Percentiles rank a stretch among this genome's conserved stretches.
Evolutionary conservation across 2,797 vertebrate genomes (phyloP).

Genomic region (Bryconaethiops microstoma): DNA sequence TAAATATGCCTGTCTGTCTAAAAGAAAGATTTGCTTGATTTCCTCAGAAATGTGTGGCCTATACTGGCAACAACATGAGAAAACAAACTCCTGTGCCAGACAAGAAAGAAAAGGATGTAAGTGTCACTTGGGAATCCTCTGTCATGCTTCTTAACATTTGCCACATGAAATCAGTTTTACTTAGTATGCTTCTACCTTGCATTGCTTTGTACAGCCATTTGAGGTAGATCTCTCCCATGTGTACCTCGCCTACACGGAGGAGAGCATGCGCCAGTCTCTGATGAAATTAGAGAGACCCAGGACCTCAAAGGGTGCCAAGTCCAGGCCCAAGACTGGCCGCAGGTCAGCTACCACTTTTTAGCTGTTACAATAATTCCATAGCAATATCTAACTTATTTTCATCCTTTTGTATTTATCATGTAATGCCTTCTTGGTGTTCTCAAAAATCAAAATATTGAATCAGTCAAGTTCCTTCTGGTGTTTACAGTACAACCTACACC

Average conservation of each 20-base stretch:
- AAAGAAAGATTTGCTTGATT: neutral
- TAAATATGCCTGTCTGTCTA: neutral
- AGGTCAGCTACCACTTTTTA: slow-evolving; percentile 75
- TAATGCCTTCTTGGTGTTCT: no score
- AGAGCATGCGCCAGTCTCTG: slow-evolving; percentile 94
- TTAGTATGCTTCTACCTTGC: neutral
- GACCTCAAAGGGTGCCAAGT: slow-evolving; percentile 90
- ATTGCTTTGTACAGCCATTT: slow-evolving; percentile 82
- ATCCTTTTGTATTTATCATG: no score
- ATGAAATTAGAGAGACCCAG: slow-evolving; percentile 95
- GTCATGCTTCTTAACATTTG: neutral
- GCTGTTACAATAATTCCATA: no score
- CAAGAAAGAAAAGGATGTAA: slow-evolving; percentile 99
- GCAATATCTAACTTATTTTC: no score
- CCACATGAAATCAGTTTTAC: neutral
- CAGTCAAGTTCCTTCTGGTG: no score
- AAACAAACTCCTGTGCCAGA: slow-evolving; percentile 95
- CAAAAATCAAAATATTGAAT: no score
- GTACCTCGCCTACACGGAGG: slow-evolving; percentile 96
- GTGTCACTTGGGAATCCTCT: slow-evolving; percentile 50
- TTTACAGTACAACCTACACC: no score
- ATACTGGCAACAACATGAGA: slow-evolving; percentile 99
- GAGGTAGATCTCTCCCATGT: slow-evolving; percentile 97
- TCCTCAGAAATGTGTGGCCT: slow-evolving; percentile 95
- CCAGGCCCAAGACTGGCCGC: slow-evolving; percentile 91